Evolutionary conservation across 2,888 invertebrate species (phyloP), one percentile per base, ranked within the genome.

Genomic region (Pseudococcus jackbeardsleyi): DNA sequence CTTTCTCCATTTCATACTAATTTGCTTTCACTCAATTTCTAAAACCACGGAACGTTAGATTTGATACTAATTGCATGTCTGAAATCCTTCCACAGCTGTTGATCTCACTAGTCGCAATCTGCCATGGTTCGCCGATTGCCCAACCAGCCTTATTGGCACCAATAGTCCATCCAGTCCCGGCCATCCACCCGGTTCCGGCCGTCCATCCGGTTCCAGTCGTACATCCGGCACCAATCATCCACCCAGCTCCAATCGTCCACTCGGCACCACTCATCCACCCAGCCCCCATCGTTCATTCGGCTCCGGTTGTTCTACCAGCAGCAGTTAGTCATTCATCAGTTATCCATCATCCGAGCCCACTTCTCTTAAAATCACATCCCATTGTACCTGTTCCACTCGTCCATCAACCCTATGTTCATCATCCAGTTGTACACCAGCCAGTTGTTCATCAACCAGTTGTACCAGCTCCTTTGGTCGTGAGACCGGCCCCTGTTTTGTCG

Each of bases 391-490:
- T 48, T 48, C 48, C 50, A 50, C n/a, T n/a, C 5, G 59, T 59
- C n/a, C 59, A 59, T 59, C 59, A 59, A 17, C 59, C 59, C 1
- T 5, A n/a, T 15, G 91, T 92, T 46, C 92, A 92, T 89, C 91
- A 91, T 17, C 26, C 50, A 9, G 1, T 26, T 22, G n/a, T 85
- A 17, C 88, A 89, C 89, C 39, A 89, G 90, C 91, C 90, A n/a
- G 89, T 91, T 7, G 91, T 92, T 46, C 92, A 92, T 89, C 91
- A 91, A 17, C 46, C 86, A 68, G 42, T 91, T 15, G 90, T 91
- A 89, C 91, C 92, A 90, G 91, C 92, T 86, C 92, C 90, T 42
- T 89, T 92, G 0, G 91, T 92, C 85, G 90, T 92, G 9, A 91
- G 89, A 90, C 91, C 91, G 17, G 91, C 91, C 0, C 91, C 91